A percentile compares a stretch with the other conserved stretches of the same genome.
Evolutionary conservation across 2,797 vertebrate genomes (phyloP).

Genomic region (Ficedula albicollis): DNA sequence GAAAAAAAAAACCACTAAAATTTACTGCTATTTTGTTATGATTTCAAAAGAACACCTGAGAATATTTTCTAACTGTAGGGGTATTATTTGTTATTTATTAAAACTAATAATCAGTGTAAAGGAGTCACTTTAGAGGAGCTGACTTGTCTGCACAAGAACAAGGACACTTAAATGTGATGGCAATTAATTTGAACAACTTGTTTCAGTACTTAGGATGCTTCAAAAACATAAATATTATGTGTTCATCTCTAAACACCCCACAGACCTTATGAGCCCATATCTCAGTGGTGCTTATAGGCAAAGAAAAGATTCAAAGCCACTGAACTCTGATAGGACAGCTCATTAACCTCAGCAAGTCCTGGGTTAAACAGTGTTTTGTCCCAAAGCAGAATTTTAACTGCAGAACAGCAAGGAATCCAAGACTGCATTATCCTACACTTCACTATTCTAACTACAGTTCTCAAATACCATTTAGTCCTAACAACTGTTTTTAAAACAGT

Average conservation of each 20-base stretch:
- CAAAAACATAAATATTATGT: not conserved
- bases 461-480: not conserved
- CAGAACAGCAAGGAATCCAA: not conserved
- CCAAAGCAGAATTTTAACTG: not conserved
- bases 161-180: not conserved
- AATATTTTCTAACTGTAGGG: not conserved
- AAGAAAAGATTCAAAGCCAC: not conserved
- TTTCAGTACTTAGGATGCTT: not conserved
- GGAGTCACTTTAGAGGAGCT: not conserved
- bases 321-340: not conserved
- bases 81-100: not conserved
- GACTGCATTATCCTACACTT: not conserved
- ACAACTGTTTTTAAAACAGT: not conserved
- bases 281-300: not conserved
- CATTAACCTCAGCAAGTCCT: not conserved
- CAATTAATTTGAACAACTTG: not conserved
- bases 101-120: not conserved
- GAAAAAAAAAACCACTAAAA: not conserved
- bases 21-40: not conserved
- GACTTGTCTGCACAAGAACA: not conserved
- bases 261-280: not conserved
- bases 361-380: not conserved
- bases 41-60: not conserved
- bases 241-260: not conserved
- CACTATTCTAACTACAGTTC: not conserved